These are phyloP conservation scores for Lasioglossum morio DNA, from an alignment of 2,888 invertebrate species.

Conservation along the genomic window DNA sequence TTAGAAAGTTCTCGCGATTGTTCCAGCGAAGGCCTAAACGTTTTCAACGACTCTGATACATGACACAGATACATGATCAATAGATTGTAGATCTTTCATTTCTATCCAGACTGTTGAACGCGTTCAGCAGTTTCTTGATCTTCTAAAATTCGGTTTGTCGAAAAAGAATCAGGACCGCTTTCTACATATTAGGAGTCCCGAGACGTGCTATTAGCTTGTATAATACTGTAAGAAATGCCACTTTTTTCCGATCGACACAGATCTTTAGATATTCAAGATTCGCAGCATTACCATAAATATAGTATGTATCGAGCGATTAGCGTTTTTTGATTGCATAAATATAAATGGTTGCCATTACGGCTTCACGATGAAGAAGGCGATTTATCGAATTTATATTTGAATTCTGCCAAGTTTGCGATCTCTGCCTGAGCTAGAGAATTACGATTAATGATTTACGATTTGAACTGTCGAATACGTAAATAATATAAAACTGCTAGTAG, in stretches of 20 bases:
- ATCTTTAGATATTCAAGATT: background rate
- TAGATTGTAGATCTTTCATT: no score
- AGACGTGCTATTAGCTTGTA: background rate
- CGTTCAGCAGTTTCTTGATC: background rate
- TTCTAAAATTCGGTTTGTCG: background rate
- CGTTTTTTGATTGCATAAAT: background rate
- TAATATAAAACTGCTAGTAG: background rate
- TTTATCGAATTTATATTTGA: background rate
- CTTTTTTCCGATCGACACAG: background rate
- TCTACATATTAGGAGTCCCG: background rate
- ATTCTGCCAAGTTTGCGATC: no score
- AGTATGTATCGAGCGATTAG: background rate
- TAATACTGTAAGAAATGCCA: background rate
- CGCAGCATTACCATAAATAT: background rate
- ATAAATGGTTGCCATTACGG: background rate
- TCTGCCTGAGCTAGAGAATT: background rate
- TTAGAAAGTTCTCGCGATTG: constrained; percentile 53
- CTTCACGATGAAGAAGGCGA: background rate
- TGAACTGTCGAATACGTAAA: background rate
- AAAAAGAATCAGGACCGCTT: background rate
- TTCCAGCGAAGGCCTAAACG: background rate
- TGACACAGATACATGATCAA: background rate
- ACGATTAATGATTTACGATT: background rate
- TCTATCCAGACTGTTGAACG: background rate
- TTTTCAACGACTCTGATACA: background rate